Percentiles rank a stretch among this genome's conserved stretches.
Conservation (phyloP, 2,797 vertebrate genomes). For the Pseudochaenichthys georgianus region DNA sequence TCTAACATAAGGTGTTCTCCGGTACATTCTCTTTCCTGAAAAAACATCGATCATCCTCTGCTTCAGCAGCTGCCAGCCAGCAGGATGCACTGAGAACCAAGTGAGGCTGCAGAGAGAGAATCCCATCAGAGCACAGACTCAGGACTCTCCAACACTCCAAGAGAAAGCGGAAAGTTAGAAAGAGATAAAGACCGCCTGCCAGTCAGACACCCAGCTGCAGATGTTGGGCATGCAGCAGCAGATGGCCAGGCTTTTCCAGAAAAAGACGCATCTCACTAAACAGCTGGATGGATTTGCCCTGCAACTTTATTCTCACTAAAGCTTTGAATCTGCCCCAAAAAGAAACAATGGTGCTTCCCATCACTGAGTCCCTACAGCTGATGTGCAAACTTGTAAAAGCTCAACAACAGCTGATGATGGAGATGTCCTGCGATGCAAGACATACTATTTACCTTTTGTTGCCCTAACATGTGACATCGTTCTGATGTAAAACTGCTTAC, state of each 20-base stretch:
- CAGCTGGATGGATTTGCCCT: slow-evolving; percentile 45
- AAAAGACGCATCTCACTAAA: slow-evolving; percentile 40
- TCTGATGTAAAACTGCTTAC: too few species aligned
- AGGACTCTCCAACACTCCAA: neutral
- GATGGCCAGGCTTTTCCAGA: slow-evolving; percentile 30
- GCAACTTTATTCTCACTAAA: slow-evolving; percentile 1
- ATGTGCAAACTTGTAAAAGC: slow-evolving; percentile 6
- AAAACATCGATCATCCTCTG: too few species aligned
- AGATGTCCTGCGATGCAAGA: neutral
- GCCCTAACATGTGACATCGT: too few species aligned
- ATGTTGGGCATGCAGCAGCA: slow-evolving; percentile 46
- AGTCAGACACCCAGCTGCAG: slow-evolving; percentile 13
- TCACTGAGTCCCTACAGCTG: neutral
- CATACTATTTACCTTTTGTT: too few species aligned
- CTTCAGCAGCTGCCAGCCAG: neutral
- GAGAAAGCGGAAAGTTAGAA: slow-evolving; percentile 9
- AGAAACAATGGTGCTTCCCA: neutral
- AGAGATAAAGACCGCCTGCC: neutral
- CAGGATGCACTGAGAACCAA: slow-evolving; percentile 9
- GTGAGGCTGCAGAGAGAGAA: neutral
- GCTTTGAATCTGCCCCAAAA: slow-evolving; percentile 13
- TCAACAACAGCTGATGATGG: neutral
- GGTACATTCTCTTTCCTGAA: too few species aligned
- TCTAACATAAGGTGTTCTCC: too few species aligned
- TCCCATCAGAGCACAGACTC: neutral